Conservation (phyloP, 64 coral and sea anemone species). For the Platygyra sinensis region DNA sequence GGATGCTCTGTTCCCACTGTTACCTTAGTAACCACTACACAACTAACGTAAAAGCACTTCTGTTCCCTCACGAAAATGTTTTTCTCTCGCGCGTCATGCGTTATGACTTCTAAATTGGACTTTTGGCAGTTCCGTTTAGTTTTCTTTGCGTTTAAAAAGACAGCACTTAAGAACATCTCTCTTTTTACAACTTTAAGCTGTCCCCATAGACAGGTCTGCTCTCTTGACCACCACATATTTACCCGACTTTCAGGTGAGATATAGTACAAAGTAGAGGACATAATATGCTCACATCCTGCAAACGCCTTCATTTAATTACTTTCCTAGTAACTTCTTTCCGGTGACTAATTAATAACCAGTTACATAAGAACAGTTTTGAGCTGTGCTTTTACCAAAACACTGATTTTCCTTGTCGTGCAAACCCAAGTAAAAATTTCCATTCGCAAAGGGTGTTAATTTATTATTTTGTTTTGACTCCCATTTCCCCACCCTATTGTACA, state of each 20-base stretch:
- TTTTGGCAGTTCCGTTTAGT: not conserved
- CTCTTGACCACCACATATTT: not conserved
- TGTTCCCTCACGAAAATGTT: slow-evolving; percentile 45
- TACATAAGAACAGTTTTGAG: not conserved
- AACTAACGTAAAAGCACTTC: slow-evolving; percentile 46
- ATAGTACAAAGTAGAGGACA: not conserved
- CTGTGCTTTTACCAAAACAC: not conserved
- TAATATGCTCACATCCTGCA: slow-evolving; percentile 11
- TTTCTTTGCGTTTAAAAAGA: not conserved
- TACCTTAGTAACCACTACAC: not conserved
- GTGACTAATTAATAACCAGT: not conserved
- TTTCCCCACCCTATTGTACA: not conserved
- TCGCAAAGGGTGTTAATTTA: not conserved
- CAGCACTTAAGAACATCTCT: not conserved
- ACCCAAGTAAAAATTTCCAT: not conserved
- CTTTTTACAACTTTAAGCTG: not conserved
- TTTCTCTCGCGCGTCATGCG: not conserved
- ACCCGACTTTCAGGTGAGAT: not conserved
- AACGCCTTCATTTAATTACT: slow-evolving; percentile 3
- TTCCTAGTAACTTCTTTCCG: not conserved
- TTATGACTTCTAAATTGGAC: not conserved
- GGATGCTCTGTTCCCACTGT: slow-evolving; percentile 17
- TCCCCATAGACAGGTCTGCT: not conserved
- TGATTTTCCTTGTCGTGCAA: too few species aligned
- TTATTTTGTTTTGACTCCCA: not conserved